A percentile compares a stretch with the other conserved stretches of the same genome.
phyloP scores from a whole-genome alignment of 2,797 vertebrate species.

The Cetoscarus ocellatus region DNA sequence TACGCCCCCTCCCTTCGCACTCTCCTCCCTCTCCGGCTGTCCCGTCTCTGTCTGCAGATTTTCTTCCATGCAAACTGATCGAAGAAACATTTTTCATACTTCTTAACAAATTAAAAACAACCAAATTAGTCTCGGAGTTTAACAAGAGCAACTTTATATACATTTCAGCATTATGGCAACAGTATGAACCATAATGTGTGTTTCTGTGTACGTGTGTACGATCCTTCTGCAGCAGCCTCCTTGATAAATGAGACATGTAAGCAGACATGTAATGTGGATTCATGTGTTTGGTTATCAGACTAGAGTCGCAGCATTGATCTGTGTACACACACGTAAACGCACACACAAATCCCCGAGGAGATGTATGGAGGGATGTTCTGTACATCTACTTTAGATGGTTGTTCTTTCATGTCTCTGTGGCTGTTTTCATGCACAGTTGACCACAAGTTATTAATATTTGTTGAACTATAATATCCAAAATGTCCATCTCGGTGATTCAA shows the following conservation, averaged over 20 bases:
- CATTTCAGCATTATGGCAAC: background rate
- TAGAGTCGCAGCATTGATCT: conserved; percentile 72
- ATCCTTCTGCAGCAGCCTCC: conserved; percentile 1
- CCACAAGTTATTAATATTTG: too few species aligned
- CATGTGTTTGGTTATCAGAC: conserved; percentile 74
- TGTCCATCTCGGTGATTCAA: too few species aligned
- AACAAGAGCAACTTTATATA: background rate
- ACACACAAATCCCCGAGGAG: background rate
- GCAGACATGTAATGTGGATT: conserved; percentile 66
- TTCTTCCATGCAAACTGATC: background rate
- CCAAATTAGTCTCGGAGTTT: too few species aligned
- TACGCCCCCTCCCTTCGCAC: background rate
- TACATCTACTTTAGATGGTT: too few species aligned
- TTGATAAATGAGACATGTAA: conserved; percentile 39
- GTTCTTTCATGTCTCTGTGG: too few species aligned
- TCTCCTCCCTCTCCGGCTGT: background rate
- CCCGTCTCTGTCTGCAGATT: conserved; percentile 2
- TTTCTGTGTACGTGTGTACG: background rate
- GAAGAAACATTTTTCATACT: background rate
- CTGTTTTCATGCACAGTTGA: too few species aligned
- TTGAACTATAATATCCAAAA: too few species aligned
- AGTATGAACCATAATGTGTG: background rate
- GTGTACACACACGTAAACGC: conserved; percentile 39
- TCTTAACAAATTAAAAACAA: background rate
- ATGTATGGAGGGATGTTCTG: too few species aligned